Evolutionary conservation across 1,140 invertebrate genomes (phyloP), one percentile per base, ranked within the genome.

Genomic region (Akabosia matsudoensis): DNA sequence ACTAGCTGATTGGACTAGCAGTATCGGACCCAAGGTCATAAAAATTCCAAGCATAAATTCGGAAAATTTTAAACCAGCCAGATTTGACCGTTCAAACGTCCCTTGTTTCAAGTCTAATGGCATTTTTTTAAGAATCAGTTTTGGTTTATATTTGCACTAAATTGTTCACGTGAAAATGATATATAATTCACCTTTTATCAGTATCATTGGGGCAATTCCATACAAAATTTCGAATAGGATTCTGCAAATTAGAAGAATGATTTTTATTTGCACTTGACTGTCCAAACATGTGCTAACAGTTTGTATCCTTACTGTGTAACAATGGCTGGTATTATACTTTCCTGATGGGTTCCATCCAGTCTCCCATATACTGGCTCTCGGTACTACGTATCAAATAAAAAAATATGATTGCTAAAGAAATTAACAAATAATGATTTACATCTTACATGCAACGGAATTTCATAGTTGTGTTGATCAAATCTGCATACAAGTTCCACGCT

Each of bases 301-400:
- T 45, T 45, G 18, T 10, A 45, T 45, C 18, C 37, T 45, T 45
- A 45, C 54, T 56, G 54, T 56, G 54, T 22, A 13, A 56, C 54
- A 22, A 56, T 56, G 4, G 54, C 54, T 16, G 54, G 54, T 22
- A 56, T 56, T 16, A 56, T 56, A 22, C 10, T 56, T 22, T 56
- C 54, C n/a, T 56, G 54, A 56, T 56, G 54, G 24, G 54, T 56
- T 56, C 54, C 54, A 22, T 56, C n/a, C 54, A 56, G 24, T 56
- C 24, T 24, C 22, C 54, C 54, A 56, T 13, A 56, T 4, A 56
- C 54, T 22, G 54, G 54, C 22, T 56, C 54, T 13, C 54, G 54
- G n/a, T 16, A 56, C 54, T 56, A 22, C 37, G 18, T 18, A 45
- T 45, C 37, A 45, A 45, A 10, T 45, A 45, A 7, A 45, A 45